phyloP scores from a whole-genome alignment of 1,140 invertebrate species.

The Samia ricini region DNA sequence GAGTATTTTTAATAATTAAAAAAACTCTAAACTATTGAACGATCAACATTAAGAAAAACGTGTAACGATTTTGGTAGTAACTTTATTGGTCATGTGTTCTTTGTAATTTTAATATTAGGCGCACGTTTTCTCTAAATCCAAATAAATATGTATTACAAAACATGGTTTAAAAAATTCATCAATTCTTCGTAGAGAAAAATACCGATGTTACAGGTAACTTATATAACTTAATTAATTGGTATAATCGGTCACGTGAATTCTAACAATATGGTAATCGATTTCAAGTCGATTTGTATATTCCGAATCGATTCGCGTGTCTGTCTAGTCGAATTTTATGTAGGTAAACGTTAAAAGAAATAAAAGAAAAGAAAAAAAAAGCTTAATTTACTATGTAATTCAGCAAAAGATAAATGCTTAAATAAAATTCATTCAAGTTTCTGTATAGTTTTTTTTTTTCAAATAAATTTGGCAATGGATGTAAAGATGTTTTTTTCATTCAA shows the following conservation, averaged over 20 bases:
- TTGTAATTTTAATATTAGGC: too few relatives aligned
- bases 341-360: slow-evolving; percentile 13
- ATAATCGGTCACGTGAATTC: slow-evolving; percentile 16
- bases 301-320: slow-evolving; percentile 19
- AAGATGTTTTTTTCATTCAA: background rate
- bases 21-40: too few relatives aligned
- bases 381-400: background rate
- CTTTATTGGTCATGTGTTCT: too few relatives aligned
- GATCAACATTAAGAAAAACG: too few relatives aligned
- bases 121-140: too few relatives aligned
- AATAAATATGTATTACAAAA: too few relatives aligned
- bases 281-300: slow-evolving; percentile 16
- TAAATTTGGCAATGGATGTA: background rate
- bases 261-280: slow-evolving; percentile 17
- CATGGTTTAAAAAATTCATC: background rate
- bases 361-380: background rate
- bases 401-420: background rate
- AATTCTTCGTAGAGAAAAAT: background rate
- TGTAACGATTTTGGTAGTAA: too few relatives aligned
- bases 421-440: background rate
- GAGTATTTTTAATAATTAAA: too few relatives aligned
- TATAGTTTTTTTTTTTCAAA: background rate
- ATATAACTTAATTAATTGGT: slow-evolving; percentile 8
- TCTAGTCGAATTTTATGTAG: slow-evolving; percentile 15
- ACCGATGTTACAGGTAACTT: slow-evolving; percentile 6